Conservation (phyloP, 2,113 vertebrate genomes). For the Barbus barbus region DNA sequence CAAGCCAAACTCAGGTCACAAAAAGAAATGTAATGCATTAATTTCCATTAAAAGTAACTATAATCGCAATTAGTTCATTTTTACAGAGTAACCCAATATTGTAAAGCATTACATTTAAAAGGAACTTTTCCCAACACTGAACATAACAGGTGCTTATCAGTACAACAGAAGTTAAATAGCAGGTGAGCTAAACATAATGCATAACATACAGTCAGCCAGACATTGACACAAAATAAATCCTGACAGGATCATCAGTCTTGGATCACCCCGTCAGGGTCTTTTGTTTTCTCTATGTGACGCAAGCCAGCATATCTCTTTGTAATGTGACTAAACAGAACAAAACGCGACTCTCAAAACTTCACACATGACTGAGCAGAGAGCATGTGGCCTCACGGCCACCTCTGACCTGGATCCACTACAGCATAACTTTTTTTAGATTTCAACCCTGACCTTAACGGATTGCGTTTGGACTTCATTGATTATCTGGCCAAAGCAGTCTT, state of each 20-base stretch:
- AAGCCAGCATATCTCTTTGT: conserved; percentile 29
- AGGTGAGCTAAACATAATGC: not conserved
- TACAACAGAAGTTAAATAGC: not conserved
- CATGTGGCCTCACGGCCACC: too few species aligned
- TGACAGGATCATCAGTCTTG: not conserved
- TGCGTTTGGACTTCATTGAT: conserved; percentile 36
- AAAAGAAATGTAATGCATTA: too few species aligned
- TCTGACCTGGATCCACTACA: conserved; percentile 45
- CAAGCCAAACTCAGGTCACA: too few species aligned
- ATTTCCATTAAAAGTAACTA: too few species aligned
- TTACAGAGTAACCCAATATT: too few species aligned
- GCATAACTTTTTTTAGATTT: conserved; percentile 4
- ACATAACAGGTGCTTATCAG: not conserved
- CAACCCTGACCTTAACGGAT: conserved; percentile 29
- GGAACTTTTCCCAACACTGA: too few species aligned
- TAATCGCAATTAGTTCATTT: too few species aligned
- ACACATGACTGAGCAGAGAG: conserved; percentile 45
- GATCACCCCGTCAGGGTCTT: not conserved
- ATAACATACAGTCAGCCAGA: not conserved
- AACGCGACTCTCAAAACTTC: conserved; percentile 18
- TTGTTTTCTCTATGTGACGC: conserved; percentile 30
- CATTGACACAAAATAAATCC: not conserved
- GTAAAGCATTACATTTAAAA: too few species aligned
- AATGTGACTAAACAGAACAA: conserved; percentile 31
- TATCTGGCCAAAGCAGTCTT: conserved; percentile 30